Percentiles rank a stretch among this genome's conserved stretches.
Evolutionary conservation across 2,888 invertebrate species (phyloP).

Genomic region (Abrostola triplasia): DNA sequence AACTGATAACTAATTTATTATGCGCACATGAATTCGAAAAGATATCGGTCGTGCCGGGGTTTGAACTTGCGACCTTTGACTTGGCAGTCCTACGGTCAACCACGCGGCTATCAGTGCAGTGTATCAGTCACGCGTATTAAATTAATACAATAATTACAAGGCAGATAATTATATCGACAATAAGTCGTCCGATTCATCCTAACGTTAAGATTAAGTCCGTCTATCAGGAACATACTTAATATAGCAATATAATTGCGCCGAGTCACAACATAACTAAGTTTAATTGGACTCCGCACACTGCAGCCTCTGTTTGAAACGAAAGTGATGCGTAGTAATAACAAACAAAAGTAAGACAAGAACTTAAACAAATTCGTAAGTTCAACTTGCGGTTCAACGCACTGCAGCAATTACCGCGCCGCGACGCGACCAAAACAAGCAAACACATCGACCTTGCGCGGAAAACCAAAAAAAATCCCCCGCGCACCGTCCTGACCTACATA

Average conservation of each 20-base stretch:
- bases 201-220: background rate
- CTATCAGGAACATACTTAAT: background rate
- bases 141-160: too few relatives aligned
- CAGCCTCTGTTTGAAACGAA: background rate
- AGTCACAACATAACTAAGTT: background rate
- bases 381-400: conserved; percentile 63
- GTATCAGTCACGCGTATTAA: too few relatives aligned
- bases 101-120: too few relatives aligned
- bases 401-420: conserved; percentile 54
- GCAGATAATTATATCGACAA: too few relatives aligned
- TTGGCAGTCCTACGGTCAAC: too few relatives aligned
- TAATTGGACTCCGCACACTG: background rate
- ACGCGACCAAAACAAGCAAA: conserved; percentile 69
- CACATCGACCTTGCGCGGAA: conserved; percentile 81
- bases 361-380: conserved; percentile 39
- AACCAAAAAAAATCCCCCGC: conserved; percentile 79
- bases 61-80: too few relatives aligned
- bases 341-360: conserved; percentile 27
- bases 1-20: too few relatives aligned
- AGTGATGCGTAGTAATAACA: conserved; percentile 28
- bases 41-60: too few relatives aligned
- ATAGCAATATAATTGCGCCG: background rate
- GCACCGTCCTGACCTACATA: conserved; percentile 86
- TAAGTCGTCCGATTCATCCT: too few relatives aligned
- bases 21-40: too few relatives aligned